phyloP scores from a whole-genome alignment of 2,888 invertebrate genomes.

The Acrobasis repandana region DNA sequence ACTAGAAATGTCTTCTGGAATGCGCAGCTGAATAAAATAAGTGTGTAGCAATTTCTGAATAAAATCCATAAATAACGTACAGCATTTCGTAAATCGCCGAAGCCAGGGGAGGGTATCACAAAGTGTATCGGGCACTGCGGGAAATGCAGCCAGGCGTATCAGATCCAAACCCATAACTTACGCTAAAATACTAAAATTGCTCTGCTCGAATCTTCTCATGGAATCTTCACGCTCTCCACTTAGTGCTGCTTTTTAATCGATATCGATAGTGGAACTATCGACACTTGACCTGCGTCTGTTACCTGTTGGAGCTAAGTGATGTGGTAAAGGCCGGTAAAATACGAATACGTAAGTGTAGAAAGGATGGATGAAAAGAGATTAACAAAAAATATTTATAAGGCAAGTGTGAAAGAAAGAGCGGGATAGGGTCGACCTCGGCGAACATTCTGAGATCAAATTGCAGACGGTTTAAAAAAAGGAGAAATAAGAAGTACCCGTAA shows the following conservation, averaged over 20 bases:
- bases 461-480: too few relatives aligned
- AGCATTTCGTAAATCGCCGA: slow-evolving; percentile 32
- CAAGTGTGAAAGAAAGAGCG: too few relatives aligned
- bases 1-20: too few relatives aligned
- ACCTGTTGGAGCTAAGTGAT: too few relatives aligned
- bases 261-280: not conserved
- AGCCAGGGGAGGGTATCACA: slow-evolving; percentile 58
- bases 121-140: slow-evolving; percentile 65
- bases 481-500: too few relatives aligned
- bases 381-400: too few relatives aligned
- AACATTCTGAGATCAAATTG: too few relatives aligned
- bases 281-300: not conserved
- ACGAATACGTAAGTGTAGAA: too few relatives aligned
- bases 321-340: too few relatives aligned
- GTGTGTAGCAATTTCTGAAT: slow-evolving; percentile 3
- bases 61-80: slow-evolving; percentile 27
- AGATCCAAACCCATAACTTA: slow-evolving; percentile 77
- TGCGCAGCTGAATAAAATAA: not conserved
- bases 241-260: not conserved
- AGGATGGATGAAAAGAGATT: too few relatives aligned
- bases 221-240: slow-evolving; percentile 77
- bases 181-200: slow-evolving; percentile 79
- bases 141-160: slow-evolving; percentile 73
- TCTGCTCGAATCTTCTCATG: slow-evolving; percentile 72
- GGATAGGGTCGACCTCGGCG: too few relatives aligned